These are phyloP conservation scores for Morpho achilles DNA, from an alignment of 2,888 invertebrate species.

Conservation along the genomic window DNA sequence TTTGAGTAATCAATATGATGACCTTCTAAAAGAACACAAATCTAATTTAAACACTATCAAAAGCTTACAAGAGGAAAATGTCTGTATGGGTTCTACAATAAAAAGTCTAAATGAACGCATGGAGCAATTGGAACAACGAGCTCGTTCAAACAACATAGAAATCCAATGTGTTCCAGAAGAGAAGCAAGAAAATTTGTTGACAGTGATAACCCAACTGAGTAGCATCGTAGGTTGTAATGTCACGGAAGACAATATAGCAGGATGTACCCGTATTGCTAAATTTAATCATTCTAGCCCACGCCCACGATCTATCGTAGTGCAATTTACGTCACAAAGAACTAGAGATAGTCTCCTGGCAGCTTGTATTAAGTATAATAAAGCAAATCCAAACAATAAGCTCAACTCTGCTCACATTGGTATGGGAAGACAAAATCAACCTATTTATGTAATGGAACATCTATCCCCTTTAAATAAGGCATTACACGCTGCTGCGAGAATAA, in stretches of 20 bases:
- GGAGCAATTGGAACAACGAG: neutral
- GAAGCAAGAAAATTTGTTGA: neutral
- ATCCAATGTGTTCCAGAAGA: neutral
- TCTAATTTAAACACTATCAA: neutral
- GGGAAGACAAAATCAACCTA: conserved; percentile 1
- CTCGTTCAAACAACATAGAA: neutral
- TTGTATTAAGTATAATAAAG: conserved; percentile 5
- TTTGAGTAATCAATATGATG: conserved; percentile 1
- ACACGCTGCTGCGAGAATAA: conserved; percentile 10
- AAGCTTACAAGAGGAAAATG: neutral
- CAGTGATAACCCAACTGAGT: neutral
- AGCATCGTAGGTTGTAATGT: neutral
- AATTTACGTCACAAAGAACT: conserved; percentile 2
- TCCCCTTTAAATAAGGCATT: conserved; percentile 12
- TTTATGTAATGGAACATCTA: conserved; percentile 7
- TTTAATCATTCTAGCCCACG: neutral
- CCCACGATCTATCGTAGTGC: conserved; percentile 8
- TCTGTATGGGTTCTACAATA: neutral
- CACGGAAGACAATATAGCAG: conserved; percentile 1
- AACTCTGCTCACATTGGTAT: conserved; percentile 12
- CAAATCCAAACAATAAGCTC: conserved; percentile 5
- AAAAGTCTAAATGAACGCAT: neutral
- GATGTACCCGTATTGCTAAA: conserved; percentile 9
- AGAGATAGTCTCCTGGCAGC: conserved; percentile 8
- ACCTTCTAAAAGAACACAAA: neutral